phyloP scores from a whole-genome alignment of 2,888 invertebrate species.

The Leucoptera coffeella region DNA sequence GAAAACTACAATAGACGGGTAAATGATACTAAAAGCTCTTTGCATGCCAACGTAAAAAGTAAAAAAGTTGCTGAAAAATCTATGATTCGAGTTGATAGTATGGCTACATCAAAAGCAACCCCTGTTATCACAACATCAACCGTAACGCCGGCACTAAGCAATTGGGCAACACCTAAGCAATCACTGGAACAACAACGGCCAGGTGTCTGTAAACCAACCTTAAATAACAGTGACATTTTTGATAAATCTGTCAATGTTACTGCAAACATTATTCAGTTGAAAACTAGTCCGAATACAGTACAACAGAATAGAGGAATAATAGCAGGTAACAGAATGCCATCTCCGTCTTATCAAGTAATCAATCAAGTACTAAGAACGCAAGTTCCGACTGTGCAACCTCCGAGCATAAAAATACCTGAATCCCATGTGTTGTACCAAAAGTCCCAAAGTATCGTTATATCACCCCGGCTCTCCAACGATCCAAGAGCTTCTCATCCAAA shows the following conservation, averaged over 20 bases:
- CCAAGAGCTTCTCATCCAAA: constrained; percentile 32
- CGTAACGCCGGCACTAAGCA: too few relatives aligned
- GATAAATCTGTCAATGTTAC: constrained; percentile 29
- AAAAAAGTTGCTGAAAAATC: too few relatives aligned
- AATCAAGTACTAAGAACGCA: constrained; percentile 31
- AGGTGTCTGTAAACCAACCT: background rate
- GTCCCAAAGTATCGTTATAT: constrained; percentile 34
- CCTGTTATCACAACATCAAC: constrained; percentile 56
- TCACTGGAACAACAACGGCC: background rate
- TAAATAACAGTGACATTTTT: constrained; percentile 17
- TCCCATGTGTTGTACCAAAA: constrained; percentile 41
- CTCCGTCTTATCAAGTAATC: constrained; percentile 40
- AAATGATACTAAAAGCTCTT: too few relatives aligned
- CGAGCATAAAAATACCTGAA: constrained; percentile 62
- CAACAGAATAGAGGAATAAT: constrained; percentile 15
- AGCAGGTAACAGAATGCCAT: constrained; percentile 19
- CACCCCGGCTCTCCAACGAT: constrained; percentile 32
- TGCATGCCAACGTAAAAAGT: too few relatives aligned
- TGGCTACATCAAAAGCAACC: constrained; percentile 32
- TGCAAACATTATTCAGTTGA: constrained; percentile 39
- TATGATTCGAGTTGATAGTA: too few relatives aligned
- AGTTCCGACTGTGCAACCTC: constrained; percentile 52
- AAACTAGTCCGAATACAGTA: constrained; percentile 18
- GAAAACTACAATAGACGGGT: too few relatives aligned
- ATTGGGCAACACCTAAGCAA: too few relatives aligned